Base-by-base conservation (phyloP, 2,888 invertebrate species). In the Eristalis pertinax region DNA sequence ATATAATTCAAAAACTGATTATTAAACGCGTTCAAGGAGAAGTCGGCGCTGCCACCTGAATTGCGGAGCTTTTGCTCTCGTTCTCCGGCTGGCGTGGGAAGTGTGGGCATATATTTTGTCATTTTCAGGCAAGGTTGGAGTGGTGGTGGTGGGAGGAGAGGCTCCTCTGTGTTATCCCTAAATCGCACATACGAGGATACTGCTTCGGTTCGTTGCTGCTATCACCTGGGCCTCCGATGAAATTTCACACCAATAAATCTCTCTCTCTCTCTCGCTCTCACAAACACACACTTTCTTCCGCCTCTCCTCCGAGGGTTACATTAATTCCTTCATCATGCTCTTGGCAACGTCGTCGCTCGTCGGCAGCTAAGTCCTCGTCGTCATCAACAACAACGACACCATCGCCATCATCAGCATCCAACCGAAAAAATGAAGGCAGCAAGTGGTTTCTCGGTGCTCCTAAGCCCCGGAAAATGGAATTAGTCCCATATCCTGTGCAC, bases 171-270 rank as follows among this genome's bases (percentile, higher is more conserved):
- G 60, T 62, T 67, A 75, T 67, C 41, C 68, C 35, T 69, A 29
- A 35, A 41, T 70, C 22, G 56, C 26, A 65, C 63, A 70, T 58
- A 65, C 79, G 60, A 60, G 19, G 80, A 69, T 22, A 82, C 74
- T 80, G 67, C 41, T 76, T 76, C 72, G 63, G 32, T 72, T 68
- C 70, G 63, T 2, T 84, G 84, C 50, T 67, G 70, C 89, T 89
- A 89, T 89, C 90, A 90, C 89, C 90, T 90, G 90, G 86, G 89
- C 88, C 89, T 89, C 88, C 85, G 89, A 84, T 89, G 88, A 89
- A 90, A 90, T 89, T 90, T 90, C 89, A 90, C 89, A 89, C 90
- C 89, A 85, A 90, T 90, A 90, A 90, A 89, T 90, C 89, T 89
- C 89, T 78, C 88, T 89, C 19, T 8, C 88, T 89, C 50, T 8